Conservation (phyloP, 2,113 vertebrate species). For the Nothocercus julius region DNA sequence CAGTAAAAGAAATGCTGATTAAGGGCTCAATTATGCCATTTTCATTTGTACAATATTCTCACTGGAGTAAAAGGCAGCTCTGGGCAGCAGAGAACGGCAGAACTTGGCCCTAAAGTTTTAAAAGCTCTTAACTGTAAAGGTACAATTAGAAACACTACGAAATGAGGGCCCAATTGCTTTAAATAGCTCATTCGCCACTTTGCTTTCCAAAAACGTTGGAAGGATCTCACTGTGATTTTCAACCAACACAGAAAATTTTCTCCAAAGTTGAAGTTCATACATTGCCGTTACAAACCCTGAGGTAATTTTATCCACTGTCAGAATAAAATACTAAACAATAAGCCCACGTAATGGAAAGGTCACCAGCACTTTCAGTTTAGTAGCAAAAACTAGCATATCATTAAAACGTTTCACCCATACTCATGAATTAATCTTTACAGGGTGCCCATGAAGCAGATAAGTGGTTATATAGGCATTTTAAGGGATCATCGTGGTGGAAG, state of each 20-base stretch:
- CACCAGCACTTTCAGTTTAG: background rate
- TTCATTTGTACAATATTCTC: slow-evolving; percentile 22
- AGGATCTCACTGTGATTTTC: background rate
- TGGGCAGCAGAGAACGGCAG: background rate
- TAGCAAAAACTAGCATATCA: background rate
- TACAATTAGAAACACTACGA: background rate
- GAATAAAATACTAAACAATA: background rate
- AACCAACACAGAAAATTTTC: background rate
- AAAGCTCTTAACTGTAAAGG: background rate
- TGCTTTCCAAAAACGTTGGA: background rate
- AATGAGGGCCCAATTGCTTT: background rate
- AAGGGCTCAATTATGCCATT: slow-evolving; percentile 40
- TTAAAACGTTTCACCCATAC: background rate
- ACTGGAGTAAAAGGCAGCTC: slow-evolving; percentile 19
- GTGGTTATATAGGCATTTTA: background rate
- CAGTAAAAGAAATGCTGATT: slow-evolving; percentile 64
- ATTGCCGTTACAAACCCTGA: background rate
- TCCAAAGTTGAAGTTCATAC: background rate
- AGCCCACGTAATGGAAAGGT: background rate
- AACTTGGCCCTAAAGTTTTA: slow-evolving; percentile 6
- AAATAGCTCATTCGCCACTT: background rate
- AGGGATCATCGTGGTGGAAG: background rate
- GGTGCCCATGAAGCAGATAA: background rate
- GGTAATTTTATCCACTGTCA: background rate
- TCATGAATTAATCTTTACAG: background rate